Percentiles rank a stretch among this genome's conserved stretches.
Conservation (phyloP, 2,113 vertebrate genomes). For the Macrotus californicus region DNA sequence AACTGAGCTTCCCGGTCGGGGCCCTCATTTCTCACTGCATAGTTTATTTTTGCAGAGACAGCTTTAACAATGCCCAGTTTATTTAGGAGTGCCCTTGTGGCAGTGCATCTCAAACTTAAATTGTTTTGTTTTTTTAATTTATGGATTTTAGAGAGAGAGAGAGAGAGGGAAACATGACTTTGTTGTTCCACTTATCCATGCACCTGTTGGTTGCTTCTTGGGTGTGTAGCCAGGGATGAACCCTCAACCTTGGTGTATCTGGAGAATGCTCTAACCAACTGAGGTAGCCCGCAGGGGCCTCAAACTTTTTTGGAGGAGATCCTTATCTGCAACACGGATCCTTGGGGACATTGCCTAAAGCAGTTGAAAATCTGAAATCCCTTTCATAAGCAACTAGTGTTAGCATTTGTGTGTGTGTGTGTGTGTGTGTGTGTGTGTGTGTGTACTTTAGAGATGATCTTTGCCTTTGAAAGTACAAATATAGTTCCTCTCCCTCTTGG, state of each 20-base stretch:
- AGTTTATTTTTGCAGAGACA: neutral
- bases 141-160: no score
- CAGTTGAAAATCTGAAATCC: neutral
- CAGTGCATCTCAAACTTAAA: neutral
- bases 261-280: no score
- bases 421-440: neutral
- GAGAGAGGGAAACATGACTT: no score
- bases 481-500: neutral
- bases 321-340: neutral
- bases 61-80: neutral
- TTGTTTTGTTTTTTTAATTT: no score
- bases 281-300: no score
- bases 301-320: no score
- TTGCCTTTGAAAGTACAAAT: conserved; percentile 14
- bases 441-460: neutral
- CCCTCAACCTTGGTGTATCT: no score
- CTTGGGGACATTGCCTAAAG: neutral
- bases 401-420: neutral
- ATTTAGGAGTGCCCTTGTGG: neutral
- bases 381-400: neutral
- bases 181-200: no score
- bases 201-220: no score
- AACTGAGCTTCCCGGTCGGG: no score
- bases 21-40: neutral
- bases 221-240: no score